phyloP scores from a whole-genome alignment of 2,113 vertebrate genomes.

The Pedionomus torquatus region DNA sequence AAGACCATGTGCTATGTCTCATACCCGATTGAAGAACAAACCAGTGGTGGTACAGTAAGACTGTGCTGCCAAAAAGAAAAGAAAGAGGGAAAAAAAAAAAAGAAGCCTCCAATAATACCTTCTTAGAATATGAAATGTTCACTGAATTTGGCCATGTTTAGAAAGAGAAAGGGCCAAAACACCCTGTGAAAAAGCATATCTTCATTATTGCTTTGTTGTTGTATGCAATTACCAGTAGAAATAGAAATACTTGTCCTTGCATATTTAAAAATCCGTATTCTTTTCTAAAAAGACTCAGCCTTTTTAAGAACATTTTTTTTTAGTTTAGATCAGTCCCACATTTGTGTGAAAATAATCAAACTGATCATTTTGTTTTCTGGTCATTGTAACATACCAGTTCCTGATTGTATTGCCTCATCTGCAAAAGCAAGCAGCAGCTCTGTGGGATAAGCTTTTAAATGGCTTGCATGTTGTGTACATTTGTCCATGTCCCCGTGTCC shows the following conservation, averaged over 20 bases:
- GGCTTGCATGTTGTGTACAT: neutral
- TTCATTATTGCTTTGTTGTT: neutral
- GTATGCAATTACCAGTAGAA: neutral
- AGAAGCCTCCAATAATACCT: neutral
- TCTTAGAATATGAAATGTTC: neutral
- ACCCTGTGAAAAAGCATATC: neutral
- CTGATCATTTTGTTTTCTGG: neutral
- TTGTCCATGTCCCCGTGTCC: too few relatives aligned
- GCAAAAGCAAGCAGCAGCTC: neutral
- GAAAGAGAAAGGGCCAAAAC: neutral
- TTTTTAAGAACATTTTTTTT: neutral
- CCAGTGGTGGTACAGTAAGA: neutral
- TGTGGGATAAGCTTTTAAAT: neutral
- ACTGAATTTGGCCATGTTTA: neutral
- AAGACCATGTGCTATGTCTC: neutral
- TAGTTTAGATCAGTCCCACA: neutral
- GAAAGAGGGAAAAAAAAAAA: neutral
- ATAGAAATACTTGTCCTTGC: neutral
- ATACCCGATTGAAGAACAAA: neutral
- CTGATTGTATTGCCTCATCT: neutral
- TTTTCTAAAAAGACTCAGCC: neutral
- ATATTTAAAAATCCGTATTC: neutral
- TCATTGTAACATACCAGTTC: neutral
- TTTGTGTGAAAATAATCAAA: neutral
- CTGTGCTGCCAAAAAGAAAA: neutral